Base-by-base conservation (phyloP, 2,797 vertebrate species). In the Sebastes iracundus region DNA sequence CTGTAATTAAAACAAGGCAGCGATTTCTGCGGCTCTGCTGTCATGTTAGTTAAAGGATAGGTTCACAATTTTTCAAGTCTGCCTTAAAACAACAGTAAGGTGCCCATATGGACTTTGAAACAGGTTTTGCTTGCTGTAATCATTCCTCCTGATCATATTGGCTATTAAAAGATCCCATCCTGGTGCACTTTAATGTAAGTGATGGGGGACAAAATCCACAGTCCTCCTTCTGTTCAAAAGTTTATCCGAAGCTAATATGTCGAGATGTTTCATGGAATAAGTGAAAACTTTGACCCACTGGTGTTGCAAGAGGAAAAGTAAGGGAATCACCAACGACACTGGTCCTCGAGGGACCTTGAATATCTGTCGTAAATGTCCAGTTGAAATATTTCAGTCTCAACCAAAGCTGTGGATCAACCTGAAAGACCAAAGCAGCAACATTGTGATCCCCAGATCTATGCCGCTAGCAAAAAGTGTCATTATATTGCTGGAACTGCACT, bases 261-360 rank as follows among this genome's bases (percentile, higher is more conserved):
- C 20, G 6, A 23, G 7, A 22, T 16, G 14, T 32, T 5, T 32
- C 20, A 30, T 18, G 4, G 7, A 30, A 53, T 13, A 14, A 14
- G 12, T 23, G 20, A 30, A 28, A 38, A 38, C 35, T 27, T 46
- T 35, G 30, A 62, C 30, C 13, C 2, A 4, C 35, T 11, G 7
- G 18, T 61, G 16, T 62, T 1, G 9, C 5, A 20, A 28, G 0
- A 0, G 30, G 1, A 42, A 25, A 27, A 49, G 25, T 23, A 0
- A 22, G 8, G 2, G 23, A 14, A 46, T 46, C 14, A 27, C 32
- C 0, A 49, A 49, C 7, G 6, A 18, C 46, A 49, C 46, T 0
- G 38, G 9, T 20, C 18, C 46, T 49, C 3, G 16, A 49, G 46
- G 46, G 18, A 49, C 46, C 46, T 49, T 20, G 16, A 49, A 49